Percentiles rank a stretch among this genome's conserved stretches.
phyloP scores from a whole-genome alignment of 2,888 invertebrate species.

The Rhyacophila evoluta region DNA sequence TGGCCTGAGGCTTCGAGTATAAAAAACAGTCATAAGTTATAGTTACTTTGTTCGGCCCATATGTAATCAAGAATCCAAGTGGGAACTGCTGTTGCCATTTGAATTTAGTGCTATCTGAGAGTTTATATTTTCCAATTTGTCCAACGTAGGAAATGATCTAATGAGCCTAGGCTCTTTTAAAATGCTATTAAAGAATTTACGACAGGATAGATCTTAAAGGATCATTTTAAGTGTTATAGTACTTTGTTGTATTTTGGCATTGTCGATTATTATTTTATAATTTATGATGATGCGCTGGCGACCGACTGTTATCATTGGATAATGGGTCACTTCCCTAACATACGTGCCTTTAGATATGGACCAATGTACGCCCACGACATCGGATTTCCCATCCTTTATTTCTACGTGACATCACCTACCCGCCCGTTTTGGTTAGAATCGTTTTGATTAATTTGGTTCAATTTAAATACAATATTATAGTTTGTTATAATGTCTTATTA shows the following conservation, averaged over 20 bases:
- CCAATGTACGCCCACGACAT: not conserved
- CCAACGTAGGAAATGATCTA: too few relatives aligned
- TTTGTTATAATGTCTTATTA: too few relatives aligned
- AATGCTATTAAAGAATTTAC: not conserved
- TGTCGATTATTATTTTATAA: not conserved
- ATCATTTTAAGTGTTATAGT: not conserved
- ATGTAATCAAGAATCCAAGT: too few relatives aligned
- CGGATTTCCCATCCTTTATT: conserved; percentile 15
- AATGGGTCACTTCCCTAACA: not conserved
- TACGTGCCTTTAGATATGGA: not conserved
- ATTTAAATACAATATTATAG: too few relatives aligned
- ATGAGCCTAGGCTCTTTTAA: too few relatives aligned
- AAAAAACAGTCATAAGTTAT: too few relatives aligned
- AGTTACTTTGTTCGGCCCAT: too few relatives aligned
- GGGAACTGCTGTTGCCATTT: too few relatives aligned
- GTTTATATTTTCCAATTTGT: too few relatives aligned
- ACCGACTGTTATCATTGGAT: not conserved
- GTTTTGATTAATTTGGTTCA: too few relatives aligned
- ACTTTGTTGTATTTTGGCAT: not conserved
- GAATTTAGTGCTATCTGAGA: too few relatives aligned
- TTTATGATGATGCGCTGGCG: not conserved
- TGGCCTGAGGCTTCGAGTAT: too few relatives aligned
- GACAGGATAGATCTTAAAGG: not conserved
- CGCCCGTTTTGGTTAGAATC: not conserved
- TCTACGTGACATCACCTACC: not conserved